These are phyloP conservation scores for Rynchops niger DNA, from an alignment of 2,113 vertebrate species.

Conservation along the genomic window DNA sequence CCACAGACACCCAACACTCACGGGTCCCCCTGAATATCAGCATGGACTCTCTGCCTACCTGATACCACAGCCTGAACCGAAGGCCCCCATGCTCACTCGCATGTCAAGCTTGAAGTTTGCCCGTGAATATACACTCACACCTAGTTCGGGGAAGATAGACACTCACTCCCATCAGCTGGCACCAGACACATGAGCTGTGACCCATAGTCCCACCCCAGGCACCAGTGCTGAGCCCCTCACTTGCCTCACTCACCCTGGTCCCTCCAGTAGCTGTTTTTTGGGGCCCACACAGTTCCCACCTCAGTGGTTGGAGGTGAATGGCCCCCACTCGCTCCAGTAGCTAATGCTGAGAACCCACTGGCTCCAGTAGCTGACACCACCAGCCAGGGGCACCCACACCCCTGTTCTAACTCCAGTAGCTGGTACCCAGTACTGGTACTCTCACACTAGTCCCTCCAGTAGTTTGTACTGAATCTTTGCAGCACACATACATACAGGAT, in stretches of 20 bases:
- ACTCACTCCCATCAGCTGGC: neutral
- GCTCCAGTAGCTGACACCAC: neutral
- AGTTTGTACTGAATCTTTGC: neutral
- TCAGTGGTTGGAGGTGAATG: fast-evolving
- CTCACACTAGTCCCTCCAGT: fast-evolving
- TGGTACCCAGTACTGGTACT: neutral
- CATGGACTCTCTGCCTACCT: neutral
- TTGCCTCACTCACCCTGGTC: neutral
- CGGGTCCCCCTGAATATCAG: neutral
- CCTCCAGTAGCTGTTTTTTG: neutral
- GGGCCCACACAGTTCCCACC: neutral
- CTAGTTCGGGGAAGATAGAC: neutral
- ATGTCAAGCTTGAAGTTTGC: neutral
- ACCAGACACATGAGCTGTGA: neutral
- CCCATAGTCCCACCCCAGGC: fast-evolving
- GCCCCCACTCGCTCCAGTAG: neutral
- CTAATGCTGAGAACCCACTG: neutral
- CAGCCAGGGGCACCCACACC: neutral
- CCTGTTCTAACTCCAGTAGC: neutral
- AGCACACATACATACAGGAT: neutral
- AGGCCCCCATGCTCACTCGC: fast-evolving
- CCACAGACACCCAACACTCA: neutral
- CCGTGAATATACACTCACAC: fast-evolving
- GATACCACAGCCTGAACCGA: fast-evolving
- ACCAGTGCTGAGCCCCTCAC: fast-evolving